Percentiles rank a stretch among this genome's conserved stretches.
phyloP scores from a whole-genome alignment of 2,113 vertebrate species.

The Periophthalmus modestus region DNA sequence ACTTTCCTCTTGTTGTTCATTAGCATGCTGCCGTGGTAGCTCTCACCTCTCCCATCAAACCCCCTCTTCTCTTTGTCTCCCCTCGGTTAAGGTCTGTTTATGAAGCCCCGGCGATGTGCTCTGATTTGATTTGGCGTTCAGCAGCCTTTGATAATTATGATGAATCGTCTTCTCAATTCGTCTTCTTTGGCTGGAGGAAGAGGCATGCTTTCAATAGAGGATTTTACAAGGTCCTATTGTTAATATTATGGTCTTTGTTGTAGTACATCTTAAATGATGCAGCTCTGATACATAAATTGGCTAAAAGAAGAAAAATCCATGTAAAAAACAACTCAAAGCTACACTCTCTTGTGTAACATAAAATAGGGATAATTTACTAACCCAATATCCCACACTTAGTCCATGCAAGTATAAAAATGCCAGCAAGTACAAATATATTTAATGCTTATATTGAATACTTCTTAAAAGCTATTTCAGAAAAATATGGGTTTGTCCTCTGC shows the following conservation, averaged over 20 bases:
- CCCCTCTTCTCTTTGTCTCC: constrained; percentile 39
- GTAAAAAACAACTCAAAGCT: neutral
- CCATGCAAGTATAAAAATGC: too few relatives aligned
- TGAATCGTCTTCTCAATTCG: constrained; percentile 48
- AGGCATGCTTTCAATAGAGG: neutral
- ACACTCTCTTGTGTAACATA: neutral
- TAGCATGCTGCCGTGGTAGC: constrained; percentile 39
- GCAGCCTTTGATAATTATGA: constrained; percentile 68
- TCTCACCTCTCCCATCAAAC: constrained; percentile 30
- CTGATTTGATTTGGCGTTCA: constrained; percentile 63
- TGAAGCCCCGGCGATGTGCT: constrained; percentile 50
- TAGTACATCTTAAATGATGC: neutral
- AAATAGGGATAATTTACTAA: too few relatives aligned
- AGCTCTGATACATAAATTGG: neutral
- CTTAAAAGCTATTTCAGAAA: too few relatives aligned
- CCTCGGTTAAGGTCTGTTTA: constrained; percentile 53
- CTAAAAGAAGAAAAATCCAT: neutral
- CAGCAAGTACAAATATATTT: too few relatives aligned
- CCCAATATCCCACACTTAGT: too few relatives aligned
- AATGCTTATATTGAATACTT: too few relatives aligned
- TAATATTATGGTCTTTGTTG: neutral
- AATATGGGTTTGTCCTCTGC: too few relatives aligned
- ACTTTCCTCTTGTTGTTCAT: constrained; percentile 30
- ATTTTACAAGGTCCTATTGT: neutral
- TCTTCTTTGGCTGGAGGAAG: neutral